A percentile compares a stretch with the other conserved stretches of the same genome.
Evolutionary conservation across 2,113 vertebrate genomes (phyloP).

Genomic region (Anolis sagrei): DNA sequence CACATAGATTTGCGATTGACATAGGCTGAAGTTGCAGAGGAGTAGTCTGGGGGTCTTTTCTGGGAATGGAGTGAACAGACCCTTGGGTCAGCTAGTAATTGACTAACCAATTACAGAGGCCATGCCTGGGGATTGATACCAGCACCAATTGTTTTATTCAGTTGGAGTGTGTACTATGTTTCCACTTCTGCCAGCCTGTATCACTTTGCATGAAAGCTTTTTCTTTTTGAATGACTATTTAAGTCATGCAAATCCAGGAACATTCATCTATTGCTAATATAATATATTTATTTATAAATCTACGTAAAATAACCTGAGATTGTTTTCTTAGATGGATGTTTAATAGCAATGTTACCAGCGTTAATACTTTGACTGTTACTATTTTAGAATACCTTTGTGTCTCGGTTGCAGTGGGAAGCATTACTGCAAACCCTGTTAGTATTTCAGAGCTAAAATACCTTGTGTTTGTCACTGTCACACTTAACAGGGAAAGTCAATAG

Average conservation of each 20-base stretch:
- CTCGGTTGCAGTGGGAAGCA: neutral
- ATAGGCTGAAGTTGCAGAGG: no score
- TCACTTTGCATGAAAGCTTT: no score
- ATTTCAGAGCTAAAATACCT: constrained; percentile 31
- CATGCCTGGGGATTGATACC: no score
- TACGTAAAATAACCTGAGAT: neutral
- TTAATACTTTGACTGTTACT: neutral
- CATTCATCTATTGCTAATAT: neutral
- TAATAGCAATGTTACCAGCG: neutral
- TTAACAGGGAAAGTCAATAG: constrained; percentile 43
- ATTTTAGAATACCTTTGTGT: constrained; percentile 30
- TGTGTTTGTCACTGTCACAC: constrained; percentile 25
- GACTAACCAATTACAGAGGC: no score
- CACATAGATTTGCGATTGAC: no score
- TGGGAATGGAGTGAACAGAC: no score
- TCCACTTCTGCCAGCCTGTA: no score
- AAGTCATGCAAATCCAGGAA: neutral
- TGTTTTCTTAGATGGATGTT: neutral
- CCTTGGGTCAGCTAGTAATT: no score
- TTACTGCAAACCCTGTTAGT: constrained; percentile 9
- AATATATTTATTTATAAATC: neutral
- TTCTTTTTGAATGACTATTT: no score
- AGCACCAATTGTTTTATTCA: no score
- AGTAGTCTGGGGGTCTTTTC: no score
- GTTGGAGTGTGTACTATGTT: no score